Conservation (phyloP, 1,140 invertebrate genomes). For the Thaumatotibia leucotreta region DNA sequence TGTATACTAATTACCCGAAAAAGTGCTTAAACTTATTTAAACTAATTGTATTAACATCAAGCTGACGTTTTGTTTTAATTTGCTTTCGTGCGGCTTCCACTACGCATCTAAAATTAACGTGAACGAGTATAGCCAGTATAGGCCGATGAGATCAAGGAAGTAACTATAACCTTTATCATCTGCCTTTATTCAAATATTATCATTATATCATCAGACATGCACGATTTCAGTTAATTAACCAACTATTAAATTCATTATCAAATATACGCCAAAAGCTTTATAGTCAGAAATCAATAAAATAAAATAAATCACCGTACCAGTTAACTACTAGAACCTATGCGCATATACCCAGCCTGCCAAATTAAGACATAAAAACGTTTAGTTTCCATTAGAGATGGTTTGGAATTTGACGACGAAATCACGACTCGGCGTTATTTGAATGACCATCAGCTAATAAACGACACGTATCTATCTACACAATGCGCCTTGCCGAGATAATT, state of each 20-base stretch:
- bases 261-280: background rate
- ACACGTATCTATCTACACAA: too few species aligned
- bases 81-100: too few species aligned
- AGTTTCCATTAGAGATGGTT: background rate
- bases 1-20: too few species aligned
- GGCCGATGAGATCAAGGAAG: slow-evolving; percentile 42
- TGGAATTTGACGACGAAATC: background rate
- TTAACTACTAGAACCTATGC: background rate
- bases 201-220: slow-evolving; percentile 51
- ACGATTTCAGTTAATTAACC: slow-evolving; percentile 45
- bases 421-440: background rate
- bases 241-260: slow-evolving; percentile 23
- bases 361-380: background rate
- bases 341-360: background rate
- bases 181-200: slow-evolving; percentile 50
- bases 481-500: slow-evolving; percentile 21
- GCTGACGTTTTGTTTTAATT: too few species aligned
- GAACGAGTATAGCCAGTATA: background rate
- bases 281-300: background rate
- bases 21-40: too few species aligned
- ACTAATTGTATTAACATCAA: too few species aligned
- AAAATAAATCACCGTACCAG: slow-evolving; percentile 1
- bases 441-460: background rate
- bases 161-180: slow-evolving; percentile 63
- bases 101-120: too few species aligned